phyloP scores from a whole-genome alignment of 2,888 invertebrate species.

The Nemapogon koenigi region DNA sequence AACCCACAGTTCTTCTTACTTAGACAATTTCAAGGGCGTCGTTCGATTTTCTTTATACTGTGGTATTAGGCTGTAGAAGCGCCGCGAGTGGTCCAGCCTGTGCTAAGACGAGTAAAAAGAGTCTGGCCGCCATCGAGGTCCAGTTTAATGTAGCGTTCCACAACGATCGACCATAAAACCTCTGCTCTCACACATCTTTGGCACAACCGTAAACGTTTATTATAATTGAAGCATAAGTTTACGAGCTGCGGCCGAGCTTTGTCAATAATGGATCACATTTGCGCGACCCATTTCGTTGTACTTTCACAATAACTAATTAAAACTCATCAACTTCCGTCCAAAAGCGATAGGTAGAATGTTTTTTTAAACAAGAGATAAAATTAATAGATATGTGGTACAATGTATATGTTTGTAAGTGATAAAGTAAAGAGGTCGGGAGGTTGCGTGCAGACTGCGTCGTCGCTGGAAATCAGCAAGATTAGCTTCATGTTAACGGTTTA shows the following conservation, averaged over 20 bases:
- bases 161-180: slow-evolving; percentile 40
- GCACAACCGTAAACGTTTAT: slow-evolving; percentile 47
- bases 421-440: slow-evolving; percentile 6
- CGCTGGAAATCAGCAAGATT: slow-evolving; percentile 5
- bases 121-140: too few species aligned
- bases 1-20: too few species aligned
- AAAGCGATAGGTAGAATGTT: too few species aligned
- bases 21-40: too few species aligned
- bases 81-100: too few species aligned
- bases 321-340: too few species aligned
- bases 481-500: slow-evolving; percentile 4
- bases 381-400: too few species aligned
- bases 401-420: slow-evolving; percentile 3
- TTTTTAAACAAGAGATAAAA: too few species aligned
- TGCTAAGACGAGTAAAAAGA: too few species aligned
- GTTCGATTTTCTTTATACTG: too few species aligned
- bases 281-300: too few species aligned
- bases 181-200: slow-evolving; percentile 44
- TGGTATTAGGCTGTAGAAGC: too few species aligned
- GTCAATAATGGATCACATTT: slow-evolving; percentile 26
- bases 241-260: slow-evolving; percentile 41
- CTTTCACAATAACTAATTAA: not conserved
- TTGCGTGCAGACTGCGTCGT: slow-evolving; percentile 5
- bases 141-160: not conserved
- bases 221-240: slow-evolving; percentile 56